Evolutionary conservation across 2,888 invertebrate genomes (phyloP), one percentile per base, ranked within the genome.

Genomic region (Papilio demoleus): DNA sequence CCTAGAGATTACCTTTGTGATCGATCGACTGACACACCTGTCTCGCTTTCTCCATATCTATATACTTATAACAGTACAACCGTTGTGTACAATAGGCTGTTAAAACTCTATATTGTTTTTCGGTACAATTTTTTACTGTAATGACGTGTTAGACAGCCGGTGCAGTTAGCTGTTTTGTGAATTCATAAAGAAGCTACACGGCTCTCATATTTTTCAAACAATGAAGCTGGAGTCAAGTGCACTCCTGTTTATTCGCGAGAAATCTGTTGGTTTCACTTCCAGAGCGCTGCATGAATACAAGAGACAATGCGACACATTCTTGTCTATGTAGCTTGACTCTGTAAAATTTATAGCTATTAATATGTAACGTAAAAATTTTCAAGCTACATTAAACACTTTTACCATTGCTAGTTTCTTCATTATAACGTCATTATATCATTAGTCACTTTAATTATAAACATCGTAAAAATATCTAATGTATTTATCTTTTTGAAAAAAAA

Each of bases 241-340:
- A 56, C 53, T 56, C 17, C 53, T 56, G 53, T 56, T 56, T 56
- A 56, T 56, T 56, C 53, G 53, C 53, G 53, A 31, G 53, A 56
- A 56, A 56, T 56, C 53, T 56, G 53, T 31, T 31, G 53, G 53
- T 31, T 31, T 17, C 24, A 56, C 53, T 31, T 17, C 31, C 31
- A n/a, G 27, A 31, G 31, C 53, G 53, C 31, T 17, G 31, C n/a
- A 56, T 31, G 53, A 31, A 31, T 56, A 56, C 53, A 56, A 17
- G 31, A 56, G 53, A 56, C 53, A 56, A 31, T 56, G 53, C 4
- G 17, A n/a, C 27, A 17, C 31, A 31, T 53, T n/a, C 50, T 50
- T n/a, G 24, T 27, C 6, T n/a, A 56, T 31, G 53, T 56, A 56
- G 53, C 27, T 9, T 3, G 53, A 9, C 31, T 27, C 27, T n/a